Evolutionary conservation across 2,888 invertebrate species (phyloP).

Genomic region (Tipula helvola): DNA sequence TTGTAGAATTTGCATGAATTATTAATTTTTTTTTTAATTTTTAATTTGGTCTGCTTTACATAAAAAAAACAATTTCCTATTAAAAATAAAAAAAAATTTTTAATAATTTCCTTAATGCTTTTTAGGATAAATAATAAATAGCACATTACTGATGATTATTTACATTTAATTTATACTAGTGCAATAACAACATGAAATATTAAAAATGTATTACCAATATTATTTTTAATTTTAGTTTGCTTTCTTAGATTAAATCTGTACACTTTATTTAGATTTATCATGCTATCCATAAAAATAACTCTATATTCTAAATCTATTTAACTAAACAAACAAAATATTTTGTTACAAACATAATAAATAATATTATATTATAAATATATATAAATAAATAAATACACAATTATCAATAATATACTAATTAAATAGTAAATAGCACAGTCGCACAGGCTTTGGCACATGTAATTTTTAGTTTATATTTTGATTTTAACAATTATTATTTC

Average conservation of each 20-base stretch:
- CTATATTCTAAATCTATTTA: background rate
- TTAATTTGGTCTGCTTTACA: background rate
- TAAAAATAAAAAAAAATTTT: background rate
- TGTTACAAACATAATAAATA: background rate
- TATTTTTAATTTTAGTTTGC: background rate
- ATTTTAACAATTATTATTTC: background rate
- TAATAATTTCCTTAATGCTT: background rate
- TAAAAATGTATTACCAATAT: background rate
- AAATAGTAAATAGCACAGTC: constrained; percentile 7
- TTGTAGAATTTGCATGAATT: background rate
- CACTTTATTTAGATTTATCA: background rate
- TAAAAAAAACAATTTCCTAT: background rate
- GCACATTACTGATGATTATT: background rate
- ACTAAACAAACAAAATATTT: background rate
- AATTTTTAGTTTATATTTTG: background rate
- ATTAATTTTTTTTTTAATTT: background rate
- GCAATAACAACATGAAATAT: background rate
- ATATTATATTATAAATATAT: background rate
- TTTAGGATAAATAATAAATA: background rate
- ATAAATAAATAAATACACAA: background rate
- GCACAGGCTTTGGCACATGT: constrained; percentile 10
- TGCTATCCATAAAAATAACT: background rate
- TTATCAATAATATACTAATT: background rate
- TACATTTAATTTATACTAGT: background rate
- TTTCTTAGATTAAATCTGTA: background rate